phyloP scores from a whole-genome alignment of 2,797 vertebrate genomes.

The Neostethus bicornis region DNA sequence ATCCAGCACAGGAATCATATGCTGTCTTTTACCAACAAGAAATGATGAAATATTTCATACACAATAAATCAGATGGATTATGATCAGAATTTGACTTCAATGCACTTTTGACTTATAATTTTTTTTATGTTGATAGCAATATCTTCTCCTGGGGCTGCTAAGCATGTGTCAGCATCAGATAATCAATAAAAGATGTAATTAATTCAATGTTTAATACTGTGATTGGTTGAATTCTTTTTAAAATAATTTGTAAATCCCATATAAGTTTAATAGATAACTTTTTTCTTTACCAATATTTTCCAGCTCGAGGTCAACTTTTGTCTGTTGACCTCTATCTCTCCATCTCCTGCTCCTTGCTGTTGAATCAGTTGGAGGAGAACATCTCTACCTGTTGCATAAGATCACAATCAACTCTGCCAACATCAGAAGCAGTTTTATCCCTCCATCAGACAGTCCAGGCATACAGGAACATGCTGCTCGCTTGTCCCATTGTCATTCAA shows the following conservation, averaged over 20 bases:
- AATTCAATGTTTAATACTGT: background rate
- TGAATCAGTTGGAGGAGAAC: constrained; percentile 20
- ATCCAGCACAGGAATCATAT: constrained; percentile 24
- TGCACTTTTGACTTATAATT: background rate
- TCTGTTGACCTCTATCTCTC: constrained; percentile 17
- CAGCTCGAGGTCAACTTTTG: background rate
- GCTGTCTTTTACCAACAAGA: constrained; percentile 20
- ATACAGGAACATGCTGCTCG: constrained; percentile 19
- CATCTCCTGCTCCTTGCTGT: constrained; percentile 16
- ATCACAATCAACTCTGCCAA: constrained; percentile 27
- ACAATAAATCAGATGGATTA: constrained; percentile 9
- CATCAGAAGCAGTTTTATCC: constrained; percentile 44
- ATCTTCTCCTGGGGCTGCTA: background rate
- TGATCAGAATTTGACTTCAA: background rate
- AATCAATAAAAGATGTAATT: background rate
- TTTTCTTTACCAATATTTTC: background rate
- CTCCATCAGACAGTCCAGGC: constrained; percentile 38
- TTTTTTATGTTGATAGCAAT: too few species aligned
- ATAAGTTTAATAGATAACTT: background rate
- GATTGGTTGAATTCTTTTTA: background rate
- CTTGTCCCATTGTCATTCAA: constrained; percentile 54
- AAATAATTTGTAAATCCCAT: background rate
- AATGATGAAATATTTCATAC: constrained; percentile 11
- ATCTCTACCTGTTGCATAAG: constrained; percentile 39
- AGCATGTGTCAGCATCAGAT: background rate